phyloP scores from a whole-genome alignment of 2,113 vertebrate species.

The Scomber scombrus region DNA sequence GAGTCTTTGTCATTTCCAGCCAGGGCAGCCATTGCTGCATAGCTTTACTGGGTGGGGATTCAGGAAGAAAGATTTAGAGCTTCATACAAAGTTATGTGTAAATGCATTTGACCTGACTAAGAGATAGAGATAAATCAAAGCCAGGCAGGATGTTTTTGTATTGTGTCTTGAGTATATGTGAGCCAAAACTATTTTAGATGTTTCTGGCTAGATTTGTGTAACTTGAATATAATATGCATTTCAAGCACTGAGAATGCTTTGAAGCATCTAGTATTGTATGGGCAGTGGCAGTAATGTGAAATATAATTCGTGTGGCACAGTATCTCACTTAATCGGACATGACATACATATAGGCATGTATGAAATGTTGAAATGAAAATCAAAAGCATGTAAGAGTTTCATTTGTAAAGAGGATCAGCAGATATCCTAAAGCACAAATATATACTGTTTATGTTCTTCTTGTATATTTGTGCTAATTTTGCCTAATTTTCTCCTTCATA shows the following conservation, averaged over 20 bases:
- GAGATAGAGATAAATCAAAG: constrained; percentile 39
- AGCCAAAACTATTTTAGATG: constrained; percentile 25
- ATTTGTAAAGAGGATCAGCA: constrained; percentile 10
- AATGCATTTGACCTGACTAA: constrained; percentile 50
- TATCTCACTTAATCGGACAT: constrained; percentile 12
- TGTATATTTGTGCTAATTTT: not conserved
- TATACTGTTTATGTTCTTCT: not conserved
- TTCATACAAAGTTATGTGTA: constrained; percentile 10
- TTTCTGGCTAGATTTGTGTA: not conserved
- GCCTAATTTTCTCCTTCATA: not conserved
- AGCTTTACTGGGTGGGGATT: constrained; percentile 49
- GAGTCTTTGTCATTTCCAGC: constrained; percentile 56
- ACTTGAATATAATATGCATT: constrained; percentile 5
- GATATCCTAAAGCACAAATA: not conserved
- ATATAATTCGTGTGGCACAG: constrained; percentile 19
- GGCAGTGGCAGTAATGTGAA: constrained; percentile 10
- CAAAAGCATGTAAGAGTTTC: not conserved
- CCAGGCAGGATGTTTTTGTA: constrained; percentile 17
- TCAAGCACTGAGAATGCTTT: constrained; percentile 28
- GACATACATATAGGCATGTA: constrained; percentile 6
- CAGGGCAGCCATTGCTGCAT: constrained; percentile 35
- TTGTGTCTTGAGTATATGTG: constrained; percentile 2
- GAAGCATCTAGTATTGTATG: constrained; percentile 5
- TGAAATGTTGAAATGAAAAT: constrained; percentile 24
- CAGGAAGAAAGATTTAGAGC: constrained; percentile 48